These are phyloP conservation scores for Sphaeridia pumilis DNA, from an alignment of 2,888 invertebrate genomes.

Conservation along the genomic window DNA sequence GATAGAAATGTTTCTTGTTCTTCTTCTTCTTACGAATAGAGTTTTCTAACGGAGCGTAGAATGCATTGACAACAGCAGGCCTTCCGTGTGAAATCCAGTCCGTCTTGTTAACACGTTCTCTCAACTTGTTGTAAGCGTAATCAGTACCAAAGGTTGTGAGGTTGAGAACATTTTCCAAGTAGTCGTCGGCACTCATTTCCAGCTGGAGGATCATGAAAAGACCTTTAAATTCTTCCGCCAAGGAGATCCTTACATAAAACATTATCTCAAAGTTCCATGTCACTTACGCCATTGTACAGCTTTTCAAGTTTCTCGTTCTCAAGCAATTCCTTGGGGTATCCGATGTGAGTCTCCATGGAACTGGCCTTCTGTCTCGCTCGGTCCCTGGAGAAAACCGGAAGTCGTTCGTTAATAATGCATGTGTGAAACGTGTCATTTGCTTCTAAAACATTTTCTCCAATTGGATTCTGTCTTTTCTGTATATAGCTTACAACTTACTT, in stretches of 20 bases:
- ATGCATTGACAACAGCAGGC: constrained; percentile 74
- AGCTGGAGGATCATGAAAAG: constrained; percentile 43
- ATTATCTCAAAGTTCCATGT: too few relatives aligned
- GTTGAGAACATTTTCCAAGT: constrained; percentile 63
- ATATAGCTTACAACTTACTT: constrained; percentile 39
- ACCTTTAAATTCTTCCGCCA: too few relatives aligned
- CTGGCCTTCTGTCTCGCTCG: constrained; percentile 67
- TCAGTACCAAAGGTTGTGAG: constrained; percentile 68
- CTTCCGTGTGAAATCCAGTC: constrained; percentile 75
- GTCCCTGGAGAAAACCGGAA: too few relatives aligned
- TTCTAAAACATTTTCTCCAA: too few relatives aligned
- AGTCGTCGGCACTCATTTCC: constrained; percentile 56
- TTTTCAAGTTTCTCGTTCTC: constrained; percentile 66
- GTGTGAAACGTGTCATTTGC: too few relatives aligned
- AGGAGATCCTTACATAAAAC: too few relatives aligned
- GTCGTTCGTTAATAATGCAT: too few relatives aligned
- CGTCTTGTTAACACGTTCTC: constrained; percentile 69
- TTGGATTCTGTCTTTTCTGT: too few relatives aligned
- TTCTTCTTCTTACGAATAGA: constrained; percentile 76
- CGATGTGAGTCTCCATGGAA: constrained; percentile 78
- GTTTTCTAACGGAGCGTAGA: constrained; percentile 73
- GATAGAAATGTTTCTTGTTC: too few relatives aligned
- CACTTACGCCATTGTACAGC: constrained; percentile 59
- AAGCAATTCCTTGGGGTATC: constrained; percentile 80
- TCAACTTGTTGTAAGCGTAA: constrained; percentile 61